phyloP scores from a whole-genome alignment of 92 coral and sea anemone genomes.

The Nematostella vectensis region DNA sequence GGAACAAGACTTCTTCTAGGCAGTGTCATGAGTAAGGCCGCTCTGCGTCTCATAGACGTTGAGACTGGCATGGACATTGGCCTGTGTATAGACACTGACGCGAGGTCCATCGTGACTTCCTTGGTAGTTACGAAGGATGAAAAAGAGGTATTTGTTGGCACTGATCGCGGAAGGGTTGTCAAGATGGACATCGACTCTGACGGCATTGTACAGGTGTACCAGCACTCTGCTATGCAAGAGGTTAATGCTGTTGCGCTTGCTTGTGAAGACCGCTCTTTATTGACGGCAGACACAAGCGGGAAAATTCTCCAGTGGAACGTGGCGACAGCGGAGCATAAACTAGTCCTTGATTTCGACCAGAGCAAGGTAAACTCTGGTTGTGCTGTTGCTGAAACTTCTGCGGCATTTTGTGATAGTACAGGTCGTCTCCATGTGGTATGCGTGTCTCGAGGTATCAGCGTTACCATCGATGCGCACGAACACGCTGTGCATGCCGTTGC shows the following conservation, averaged over 20 bases:
- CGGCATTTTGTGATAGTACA: slow-evolving; percentile 19
- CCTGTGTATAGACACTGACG: slow-evolving; percentile 14
- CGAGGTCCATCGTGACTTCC: slow-evolving; percentile 21
- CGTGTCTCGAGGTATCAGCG: neutral
- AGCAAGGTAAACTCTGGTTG: slow-evolving; percentile 15
- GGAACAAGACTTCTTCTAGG: slow-evolving; percentile 31
- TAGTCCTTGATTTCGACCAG: slow-evolving; percentile 9
- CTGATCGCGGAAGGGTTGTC: slow-evolving; percentile 29
- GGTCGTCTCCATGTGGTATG: slow-evolving; percentile 24
- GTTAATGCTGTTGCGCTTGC: slow-evolving; percentile 29
- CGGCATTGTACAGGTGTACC: slow-evolving; percentile 18
- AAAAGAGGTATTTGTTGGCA: slow-evolving; percentile 28
- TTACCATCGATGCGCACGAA: slow-evolving; percentile 12
- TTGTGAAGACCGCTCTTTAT: slow-evolving; percentile 17
- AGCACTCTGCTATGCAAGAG: neutral
- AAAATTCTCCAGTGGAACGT: slow-evolving; percentile 6
- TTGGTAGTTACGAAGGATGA: slow-evolving; percentile 17
- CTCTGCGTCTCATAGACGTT: slow-evolving; percentile 24
- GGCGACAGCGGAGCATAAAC: slow-evolving; percentile 1
- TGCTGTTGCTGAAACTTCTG: slow-evolving; percentile 1
- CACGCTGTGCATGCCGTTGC: slow-evolving; percentile 6
- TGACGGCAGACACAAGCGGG: slow-evolving; percentile 22
- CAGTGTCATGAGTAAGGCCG: slow-evolving; percentile 6
- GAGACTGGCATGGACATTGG: slow-evolving; percentile 31
- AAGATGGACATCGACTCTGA: slow-evolving; percentile 33